Conservation (phyloP, 2,888 invertebrate genomes). For the Pycnomerus fuliginosus region DNA sequence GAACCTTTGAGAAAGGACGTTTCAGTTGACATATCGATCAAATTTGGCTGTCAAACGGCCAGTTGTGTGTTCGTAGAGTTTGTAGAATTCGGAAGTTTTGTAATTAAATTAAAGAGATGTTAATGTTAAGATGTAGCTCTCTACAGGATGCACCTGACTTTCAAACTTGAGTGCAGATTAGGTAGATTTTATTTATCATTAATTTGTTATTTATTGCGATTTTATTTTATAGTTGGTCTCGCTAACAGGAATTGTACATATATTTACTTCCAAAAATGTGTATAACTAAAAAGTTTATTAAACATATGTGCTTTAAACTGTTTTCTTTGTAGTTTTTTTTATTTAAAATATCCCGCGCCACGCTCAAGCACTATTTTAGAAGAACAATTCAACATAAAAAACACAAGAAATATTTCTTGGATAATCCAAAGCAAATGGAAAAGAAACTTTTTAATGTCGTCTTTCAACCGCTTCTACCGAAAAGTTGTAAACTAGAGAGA, state of each 20-base stretch:
- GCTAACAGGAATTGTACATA: slow-evolving; percentile 53
- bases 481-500: no score
- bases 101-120: slow-evolving; percentile 20
- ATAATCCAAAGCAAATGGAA: no score
- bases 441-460: no score
- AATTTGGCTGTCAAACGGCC: slow-evolving; percentile 38
- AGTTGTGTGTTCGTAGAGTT: slow-evolving; percentile 26
- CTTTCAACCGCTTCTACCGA: no score
- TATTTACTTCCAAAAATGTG: slow-evolving; percentile 50
- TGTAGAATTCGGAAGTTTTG: slow-evolving; percentile 22
- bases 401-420: no score
- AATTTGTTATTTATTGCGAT: slow-evolving; percentile 50
- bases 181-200: slow-evolving; percentile 44
- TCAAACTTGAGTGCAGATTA: slow-evolving; percentile 30
- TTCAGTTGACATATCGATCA: no score
- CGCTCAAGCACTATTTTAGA: no score
- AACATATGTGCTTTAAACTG: slow-evolving; percentile 46
- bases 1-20: no score
- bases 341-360: no score
- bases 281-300: slow-evolving; percentile 51
- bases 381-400: no score
- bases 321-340: no score
- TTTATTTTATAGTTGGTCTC: slow-evolving; percentile 51
- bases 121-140: slow-evolving; percentile 41
- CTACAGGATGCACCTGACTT: slow-evolving; percentile 36